A percentile compares a stretch with the other conserved stretches of the same genome.
These are phyloP conservation scores for Drosophila nigromelanica DNA, from an alignment of 1,140 invertebrate genomes.

Conservation along the genomic window DNA sequence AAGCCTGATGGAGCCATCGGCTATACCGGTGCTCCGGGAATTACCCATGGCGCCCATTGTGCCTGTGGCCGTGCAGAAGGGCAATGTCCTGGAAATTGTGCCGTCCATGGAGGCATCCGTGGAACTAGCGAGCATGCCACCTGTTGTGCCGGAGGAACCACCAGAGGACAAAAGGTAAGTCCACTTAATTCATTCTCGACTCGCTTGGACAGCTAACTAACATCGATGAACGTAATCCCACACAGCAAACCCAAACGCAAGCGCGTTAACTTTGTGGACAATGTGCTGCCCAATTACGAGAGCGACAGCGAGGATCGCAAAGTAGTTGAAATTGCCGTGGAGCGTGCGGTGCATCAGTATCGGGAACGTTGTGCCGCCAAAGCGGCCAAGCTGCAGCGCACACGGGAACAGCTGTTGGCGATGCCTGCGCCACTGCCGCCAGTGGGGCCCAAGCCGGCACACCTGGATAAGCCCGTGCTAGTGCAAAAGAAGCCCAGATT, in stretches of 20 bases:
- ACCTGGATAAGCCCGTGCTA: constrained; percentile 55
- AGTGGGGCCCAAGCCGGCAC: constrained; percentile 35
- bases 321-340: constrained; percentile 44
- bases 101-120: constrained; percentile 36
- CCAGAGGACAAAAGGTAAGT: constrained; percentile 55
- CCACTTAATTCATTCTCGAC: too few species aligned
- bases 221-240: neutral
- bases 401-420: constrained; percentile 50
- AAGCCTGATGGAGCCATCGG: constrained; percentile 10
- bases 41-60: constrained; percentile 43
- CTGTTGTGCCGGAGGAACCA: constrained; percentile 29
- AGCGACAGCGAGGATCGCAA: constrained; percentile 75
- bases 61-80: constrained; percentile 76
- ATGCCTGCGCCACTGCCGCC: constrained; percentile 59
- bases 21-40: constrained; percentile 46
- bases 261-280: constrained; percentile 75
- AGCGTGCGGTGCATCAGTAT: constrained; percentile 45
- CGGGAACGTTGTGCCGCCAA: constrained; percentile 37
- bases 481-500: constrained; percentile 64
- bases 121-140: neutral
- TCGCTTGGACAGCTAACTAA: neutral
- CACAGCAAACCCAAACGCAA: constrained; percentile 70
- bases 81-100: constrained; percentile 80
- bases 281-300: constrained; percentile 68
- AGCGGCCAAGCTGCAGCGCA: constrained; percentile 47